Evolutionary conservation across 2,888 invertebrate species (phyloP).

Genomic region (Nomada flava): DNA sequence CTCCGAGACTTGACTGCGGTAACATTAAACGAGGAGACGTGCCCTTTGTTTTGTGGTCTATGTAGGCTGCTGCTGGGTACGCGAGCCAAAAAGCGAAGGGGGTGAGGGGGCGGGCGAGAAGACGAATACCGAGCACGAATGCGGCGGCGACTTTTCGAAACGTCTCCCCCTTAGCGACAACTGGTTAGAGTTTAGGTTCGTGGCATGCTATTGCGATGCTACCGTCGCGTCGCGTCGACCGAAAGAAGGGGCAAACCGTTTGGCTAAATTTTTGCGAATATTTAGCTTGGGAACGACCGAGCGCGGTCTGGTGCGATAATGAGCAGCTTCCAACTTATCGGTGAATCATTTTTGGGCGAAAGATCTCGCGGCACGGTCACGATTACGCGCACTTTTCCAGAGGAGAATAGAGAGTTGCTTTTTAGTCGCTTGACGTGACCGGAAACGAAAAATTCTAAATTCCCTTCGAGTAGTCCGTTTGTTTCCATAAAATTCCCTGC

Average conservation of each 20-base stretch:
- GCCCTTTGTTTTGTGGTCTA: slow-evolving; percentile 76
- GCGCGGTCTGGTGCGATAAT: slow-evolving; percentile 22
- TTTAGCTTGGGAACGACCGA: neutral
- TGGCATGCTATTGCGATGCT: slow-evolving; percentile 63
- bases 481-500: slow-evolving; percentile 65
- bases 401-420: neutral
- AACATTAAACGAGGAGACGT: slow-evolving; percentile 82
- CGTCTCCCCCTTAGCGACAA: slow-evolving; percentile 56
- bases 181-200: slow-evolving; percentile 65
- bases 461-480: slow-evolving; percentile 55
- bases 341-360: no score
- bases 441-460: slow-evolving; percentile 48
- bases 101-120: slow-evolving; percentile 39
- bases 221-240: slow-evolving; percentile 24
- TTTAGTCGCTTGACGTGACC: neutral
- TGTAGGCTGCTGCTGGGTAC: slow-evolving; percentile 35
- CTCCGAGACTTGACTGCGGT: slow-evolving; percentile 81
- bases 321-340: slow-evolving; percentile 17
- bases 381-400: neutral
- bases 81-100: slow-evolving; percentile 37
- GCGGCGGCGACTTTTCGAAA: slow-evolving; percentile 67
- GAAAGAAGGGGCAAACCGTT: slow-evolving; percentile 31
- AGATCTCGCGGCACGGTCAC: no score
- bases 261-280: slow-evolving; percentile 14
- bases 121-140: slow-evolving; percentile 47